phyloP scores from a whole-genome alignment of 2,113 vertebrate genomes.

The Centropus bengalensis region DNA sequence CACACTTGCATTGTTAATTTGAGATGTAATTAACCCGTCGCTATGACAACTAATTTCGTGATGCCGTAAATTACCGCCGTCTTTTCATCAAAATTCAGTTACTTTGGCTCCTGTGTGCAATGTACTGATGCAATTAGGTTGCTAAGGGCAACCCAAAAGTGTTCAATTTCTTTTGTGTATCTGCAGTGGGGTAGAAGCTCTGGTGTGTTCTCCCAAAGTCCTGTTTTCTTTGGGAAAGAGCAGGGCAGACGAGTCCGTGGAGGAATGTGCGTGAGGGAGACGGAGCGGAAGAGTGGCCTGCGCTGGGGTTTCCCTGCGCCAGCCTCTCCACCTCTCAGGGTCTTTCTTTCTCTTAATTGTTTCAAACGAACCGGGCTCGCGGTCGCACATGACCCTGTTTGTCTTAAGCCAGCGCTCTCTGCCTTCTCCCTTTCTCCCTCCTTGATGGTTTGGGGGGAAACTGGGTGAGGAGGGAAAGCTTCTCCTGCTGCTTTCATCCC shows the following conservation, averaged over 20 bases:
- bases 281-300: conserved; percentile 47
- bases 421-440: background rate
- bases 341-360: conserved; percentile 60
- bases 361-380: conserved; percentile 55
- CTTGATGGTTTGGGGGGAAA: background rate
- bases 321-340: conserved; percentile 45
- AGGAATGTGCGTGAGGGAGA: conserved; percentile 70
- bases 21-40: conserved; percentile 99
- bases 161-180: conserved; percentile 99
- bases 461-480: background rate
- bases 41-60: conserved; percentile 99
- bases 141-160: conserved; percentile 99
- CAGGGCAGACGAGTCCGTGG: conserved; percentile 58
- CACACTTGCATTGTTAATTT: conserved; percentile 99
- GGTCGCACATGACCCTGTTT: conserved; percentile 9
- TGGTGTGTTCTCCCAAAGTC: conserved; percentile 85
- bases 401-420: background rate
- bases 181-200: conserved; percentile 95
- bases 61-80: conserved; percentile 99
- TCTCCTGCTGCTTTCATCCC: conserved; percentile 42
- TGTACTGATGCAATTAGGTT: conserved; percentile 99
- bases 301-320: conserved; percentile 18
- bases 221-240: conserved; percentile 79
- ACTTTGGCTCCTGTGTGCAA: conserved; percentile 99
- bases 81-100: conserved; percentile 99